Percentiles rank a stretch among this genome's conserved stretches.
Evolutionary conservation across 92 coral and sea anemone species (phyloP).

Genomic region (Phenganax marumi): DNA sequence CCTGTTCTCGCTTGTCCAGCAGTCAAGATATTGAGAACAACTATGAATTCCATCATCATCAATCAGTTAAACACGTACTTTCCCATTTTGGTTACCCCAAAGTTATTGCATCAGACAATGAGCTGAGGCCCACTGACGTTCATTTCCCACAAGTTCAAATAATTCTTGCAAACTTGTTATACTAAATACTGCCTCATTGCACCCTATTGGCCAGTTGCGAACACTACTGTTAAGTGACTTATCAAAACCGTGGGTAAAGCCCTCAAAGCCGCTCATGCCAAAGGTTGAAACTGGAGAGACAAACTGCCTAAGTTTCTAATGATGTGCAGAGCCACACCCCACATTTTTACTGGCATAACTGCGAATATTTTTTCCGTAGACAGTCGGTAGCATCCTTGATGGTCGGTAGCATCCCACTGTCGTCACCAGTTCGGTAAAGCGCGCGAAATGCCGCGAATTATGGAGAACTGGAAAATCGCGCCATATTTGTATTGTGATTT

Average conservation of each 20-base stretch:
- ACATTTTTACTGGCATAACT: neutral
- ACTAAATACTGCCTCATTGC: neutral
- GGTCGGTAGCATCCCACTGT: too few species aligned
- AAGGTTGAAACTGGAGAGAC: neutral
- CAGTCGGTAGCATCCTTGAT: too few species aligned
- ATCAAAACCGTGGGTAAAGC: conserved; percentile 21
- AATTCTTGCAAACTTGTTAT: neutral
- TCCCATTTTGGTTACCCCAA: conserved; percentile 16
- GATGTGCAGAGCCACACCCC: conserved; percentile 26
- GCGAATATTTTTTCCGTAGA: too few species aligned
- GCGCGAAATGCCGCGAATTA: too few species aligned
- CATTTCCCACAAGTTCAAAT: conserved; percentile 11
- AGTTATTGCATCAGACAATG: neutral
- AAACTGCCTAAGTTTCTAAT: conserved; percentile 13
- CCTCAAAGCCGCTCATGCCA: too few species aligned
- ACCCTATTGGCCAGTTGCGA: conserved; percentile 9
- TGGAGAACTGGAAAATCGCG: too few species aligned
- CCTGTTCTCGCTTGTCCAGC: conserved; percentile 24
- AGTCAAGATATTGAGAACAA: conserved; percentile 5
- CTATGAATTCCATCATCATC: conserved; percentile 9
- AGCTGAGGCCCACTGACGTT: neutral
- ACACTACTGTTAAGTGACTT: neutral
- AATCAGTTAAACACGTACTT: conserved; percentile 1
- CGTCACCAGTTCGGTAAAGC: too few species aligned
- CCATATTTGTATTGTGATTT: too few species aligned